phyloP scores from a whole-genome alignment of 2,888 invertebrate species.

The Drosophila ochracea region DNA sequence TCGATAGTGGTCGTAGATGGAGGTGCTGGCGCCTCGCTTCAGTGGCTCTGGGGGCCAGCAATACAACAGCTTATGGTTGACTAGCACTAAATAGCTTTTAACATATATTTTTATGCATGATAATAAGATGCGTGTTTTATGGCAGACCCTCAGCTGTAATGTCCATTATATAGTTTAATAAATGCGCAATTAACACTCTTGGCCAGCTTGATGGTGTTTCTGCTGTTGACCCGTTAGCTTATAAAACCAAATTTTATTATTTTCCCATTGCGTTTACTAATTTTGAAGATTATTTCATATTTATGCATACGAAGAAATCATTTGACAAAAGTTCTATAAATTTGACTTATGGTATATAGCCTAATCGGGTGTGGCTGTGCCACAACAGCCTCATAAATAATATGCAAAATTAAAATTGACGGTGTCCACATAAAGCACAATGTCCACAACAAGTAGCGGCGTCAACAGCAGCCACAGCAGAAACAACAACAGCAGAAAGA shows the following conservation, averaged over 20 bases:
- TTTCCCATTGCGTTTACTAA: neutral
- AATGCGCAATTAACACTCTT: constrained; percentile 66
- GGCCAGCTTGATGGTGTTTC: constrained; percentile 19
- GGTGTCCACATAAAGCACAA: constrained; percentile 33
- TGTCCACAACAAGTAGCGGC: constrained; percentile 9
- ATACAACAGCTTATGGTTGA: constrained; percentile 6
- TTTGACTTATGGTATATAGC: neutral
- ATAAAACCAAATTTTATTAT: neutral
- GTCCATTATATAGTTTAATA: constrained; percentile 57
- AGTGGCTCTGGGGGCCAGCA: constrained; percentile 57
- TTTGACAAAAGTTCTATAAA: neutral
- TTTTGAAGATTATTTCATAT: neutral
- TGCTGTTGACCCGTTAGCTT: neutral
- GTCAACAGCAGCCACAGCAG: constrained; percentile 8
- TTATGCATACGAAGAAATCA: neutral
- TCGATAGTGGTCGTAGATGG: constrained; percentile 18
- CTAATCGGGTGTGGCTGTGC: constrained; percentile 11
- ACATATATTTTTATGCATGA: constrained; percentile 63
- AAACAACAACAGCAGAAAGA: constrained; percentile 36
- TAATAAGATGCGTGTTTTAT: constrained; percentile 64
- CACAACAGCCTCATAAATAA: constrained; percentile 41
- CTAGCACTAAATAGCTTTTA: constrained; percentile 53
- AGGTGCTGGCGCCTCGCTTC: constrained; percentile 48
- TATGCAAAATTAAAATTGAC: constrained; percentile 62
- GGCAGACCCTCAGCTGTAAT: constrained; percentile 43